Base-by-base conservation (phyloP, 37 sponge, comb jelly and placozoan species). In the Diacarnus erythraeanus region DNA sequence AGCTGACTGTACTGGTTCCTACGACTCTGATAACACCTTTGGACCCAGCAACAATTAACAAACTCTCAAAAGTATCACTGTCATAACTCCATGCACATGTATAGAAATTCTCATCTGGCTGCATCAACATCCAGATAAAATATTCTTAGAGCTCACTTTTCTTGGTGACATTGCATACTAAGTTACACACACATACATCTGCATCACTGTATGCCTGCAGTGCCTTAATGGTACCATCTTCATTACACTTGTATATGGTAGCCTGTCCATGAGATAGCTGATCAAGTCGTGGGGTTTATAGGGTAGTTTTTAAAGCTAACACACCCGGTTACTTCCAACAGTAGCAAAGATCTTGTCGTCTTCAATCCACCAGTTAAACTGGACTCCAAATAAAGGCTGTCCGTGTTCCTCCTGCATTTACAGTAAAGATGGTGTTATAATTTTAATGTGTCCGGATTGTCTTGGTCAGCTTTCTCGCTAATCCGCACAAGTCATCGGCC, bases 341-440 rank as follows among this genome's bases (percentile, higher is more conserved):
- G 94, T 91, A 10, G 98, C 98, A 82, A 98, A 95, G 38, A 87
- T 70, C 22, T 82, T 64, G 37, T 73, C 77, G 37, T 95, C 76
- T 54, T 69, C 72, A 12, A 77, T 59, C 75, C 77, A 87, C 34
- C 84, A 82, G 77, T 95, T 95, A 74, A 98, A 98, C 72, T 93
- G 83, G 26, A 95, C 89, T 22, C 98, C 96, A 80, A 93, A 98
- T 34, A 98, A 67, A 38, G 92, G 92, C 64, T 74, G 66, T 12
- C 82, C 86, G 47, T 92, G 94, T n/a, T 90, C 94, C 87, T 97
- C 98, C 90, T 93, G n/a, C n/a, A n/a, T n/a, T 8, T 2, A 65
- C 66, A 65, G 51, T 47, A 47, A 47, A 15, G 12, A 47, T 47
- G 51, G 51, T 12, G 12, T 47, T n/a, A n/a, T n/a, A n/a, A n/a